Evolutionary conservation across 2,888 invertebrate species (phyloP), one percentile per base, ranked within the genome.

Genomic region (Drosophila anomelani): DNA sequence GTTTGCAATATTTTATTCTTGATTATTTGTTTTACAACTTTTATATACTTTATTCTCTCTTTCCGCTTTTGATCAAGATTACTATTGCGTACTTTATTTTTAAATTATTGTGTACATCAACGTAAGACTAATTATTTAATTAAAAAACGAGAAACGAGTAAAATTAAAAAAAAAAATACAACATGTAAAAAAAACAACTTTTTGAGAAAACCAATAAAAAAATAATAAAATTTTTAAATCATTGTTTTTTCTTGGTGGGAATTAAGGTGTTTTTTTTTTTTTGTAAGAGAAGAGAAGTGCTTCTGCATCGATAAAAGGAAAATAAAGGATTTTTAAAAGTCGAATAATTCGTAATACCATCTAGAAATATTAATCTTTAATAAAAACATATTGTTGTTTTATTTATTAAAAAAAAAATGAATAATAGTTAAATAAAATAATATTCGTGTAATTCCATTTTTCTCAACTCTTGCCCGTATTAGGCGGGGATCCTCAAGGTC

Each of bases 71-170:
- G 44, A 76, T 82, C 82, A 77, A 72, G 78, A 74, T 77, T 77
- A 75, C 69, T 68, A 75, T 58, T 70, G 77, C 70, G 80, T 88
- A 89, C 81, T 86, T 81, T 75, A 71, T 75, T 79, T 76, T 80
- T 89, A 86, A 90, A 81, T 83, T 88, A 90, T 88, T 90, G 87
- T 91, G 85, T 91, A 91, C 85, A 91, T 91, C 88, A 90, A 90
- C 86, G 79, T 91, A 91, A 91, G 91, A 91, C 89, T 90, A 90
- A 91, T 90, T 90, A 89, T 84, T 88, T 90, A 91, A 86, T 80
- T 83, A 72, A 81, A 84, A 77, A 84, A 77, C 70, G 54, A 80
- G 72, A 81, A 38, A 73, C 63, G 71, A 53, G 61, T 56, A 73
- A 78, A 67, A 72, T 75, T 79, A 78, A 79, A 51, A 49, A 49